Conservation (phyloP, 2,888 invertebrate genomes). For the Tineola bisselliella region DNA sequence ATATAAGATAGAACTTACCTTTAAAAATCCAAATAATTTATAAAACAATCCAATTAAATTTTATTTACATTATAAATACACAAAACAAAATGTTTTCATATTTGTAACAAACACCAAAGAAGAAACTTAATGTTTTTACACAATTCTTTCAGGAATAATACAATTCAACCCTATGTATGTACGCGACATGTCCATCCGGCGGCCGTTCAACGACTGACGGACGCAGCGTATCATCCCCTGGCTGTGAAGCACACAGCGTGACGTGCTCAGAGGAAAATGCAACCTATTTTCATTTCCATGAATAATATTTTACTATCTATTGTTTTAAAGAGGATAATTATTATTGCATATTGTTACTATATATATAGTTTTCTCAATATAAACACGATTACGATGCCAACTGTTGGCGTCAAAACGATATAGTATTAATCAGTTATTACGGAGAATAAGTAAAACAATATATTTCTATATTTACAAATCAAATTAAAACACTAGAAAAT, state of each 20-base stretch:
- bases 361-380: no score
- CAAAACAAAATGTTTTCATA: background rate
- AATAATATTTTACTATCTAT: background rate
- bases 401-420: no score
- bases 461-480: no score
- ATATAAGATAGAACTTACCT: background rate
- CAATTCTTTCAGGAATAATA: no score
- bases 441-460: background rate
- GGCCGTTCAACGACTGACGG: background rate
- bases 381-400: no score
- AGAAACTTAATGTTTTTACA: no score
- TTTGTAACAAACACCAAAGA: background rate
- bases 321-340: background rate
- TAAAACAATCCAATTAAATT: background rate
- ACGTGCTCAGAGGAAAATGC: conserved; percentile 2
- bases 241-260: background rate
- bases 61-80: background rate
- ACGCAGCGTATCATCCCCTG: conserved; percentile 3
- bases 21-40: background rate
- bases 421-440: no score
- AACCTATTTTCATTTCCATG: background rate
- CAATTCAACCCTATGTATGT: background rate
- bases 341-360: background rate
- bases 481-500: background rate
- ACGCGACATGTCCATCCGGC: background rate